Base-by-base conservation (phyloP, 2,113 vertebrate genomes). In the Cisticola juncidis region DNA sequence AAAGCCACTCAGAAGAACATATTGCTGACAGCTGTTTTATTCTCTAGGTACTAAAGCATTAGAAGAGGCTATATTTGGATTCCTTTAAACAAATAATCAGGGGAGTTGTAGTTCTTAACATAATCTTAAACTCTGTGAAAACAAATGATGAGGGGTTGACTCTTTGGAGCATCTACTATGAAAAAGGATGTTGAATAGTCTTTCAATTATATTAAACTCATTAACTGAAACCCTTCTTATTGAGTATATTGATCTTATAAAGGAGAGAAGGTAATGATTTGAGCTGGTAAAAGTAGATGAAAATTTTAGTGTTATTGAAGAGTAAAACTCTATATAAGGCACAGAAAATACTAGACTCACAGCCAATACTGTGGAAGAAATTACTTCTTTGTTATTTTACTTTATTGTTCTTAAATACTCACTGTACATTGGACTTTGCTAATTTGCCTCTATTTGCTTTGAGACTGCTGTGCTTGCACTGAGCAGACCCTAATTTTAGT, bases 21-120 rank as follows among this genome's bases (percentile, higher is more conserved):
- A 81, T 76, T 97, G 84, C 86, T 84, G 92, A 78, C 95, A 97
- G 96, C 86, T 97, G 96, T 92, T 95, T 81, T 82, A 82, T 88
- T 96, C 13, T 2, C 66, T 79, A 85, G 23, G 58, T 91, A 69
- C 51, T 82, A 73, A 93, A 92, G 84, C 70, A 84, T 90, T 85
- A 53, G 86, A 96, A 96, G 69, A 71, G 85, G 50, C 18, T 93
- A 73, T 96, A 92, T 94, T 95, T 97, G 88, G 90, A 81, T 91
- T 81, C n/a, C 69, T 95, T 94, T 83, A 95, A 90, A 86, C 68
- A 77, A 83, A 53, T 74, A 94, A 88, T 86, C 62, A 31, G 12
- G 9, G 17, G 9, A 4, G 28, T 84, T 91, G 50, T 70, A 77
- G 40, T 53, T 81, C 23, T 61, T 91, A 93, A 88, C 24, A 78